phyloP scores from a whole-genome alignment of 2,888 invertebrate genomes.

The Stegophylla sp. region DNA sequence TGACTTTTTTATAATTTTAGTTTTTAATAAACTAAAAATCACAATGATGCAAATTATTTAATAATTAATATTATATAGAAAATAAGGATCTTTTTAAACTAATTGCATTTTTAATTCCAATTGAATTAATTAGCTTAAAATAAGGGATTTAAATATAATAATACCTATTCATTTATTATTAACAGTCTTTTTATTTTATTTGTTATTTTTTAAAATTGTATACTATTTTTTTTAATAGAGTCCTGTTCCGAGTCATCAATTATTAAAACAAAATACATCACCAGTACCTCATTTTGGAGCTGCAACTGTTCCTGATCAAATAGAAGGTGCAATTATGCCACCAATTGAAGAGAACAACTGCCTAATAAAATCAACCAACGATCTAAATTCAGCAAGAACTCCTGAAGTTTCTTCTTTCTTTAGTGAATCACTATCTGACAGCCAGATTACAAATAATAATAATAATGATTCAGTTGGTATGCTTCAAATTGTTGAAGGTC shows the following conservation, averaged over 20 bases:
- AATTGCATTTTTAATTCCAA: too few species aligned
- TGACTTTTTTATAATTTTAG: background rate
- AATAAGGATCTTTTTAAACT: too few species aligned
- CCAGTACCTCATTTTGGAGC: constrained; percentile 13
- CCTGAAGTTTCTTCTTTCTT: background rate
- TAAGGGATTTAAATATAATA: too few species aligned
- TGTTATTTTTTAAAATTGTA: too few species aligned
- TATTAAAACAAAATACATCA: constrained; percentile 35
- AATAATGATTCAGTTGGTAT: background rate
- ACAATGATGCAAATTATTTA: too few species aligned
- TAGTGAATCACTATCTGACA: background rate
- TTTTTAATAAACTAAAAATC: too few species aligned
- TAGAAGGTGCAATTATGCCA: background rate
- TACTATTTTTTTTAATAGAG: constrained; percentile 20
- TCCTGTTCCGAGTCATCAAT: constrained; percentile 27
- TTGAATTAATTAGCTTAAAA: too few species aligned
- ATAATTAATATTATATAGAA: too few species aligned
- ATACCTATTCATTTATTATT: too few species aligned
- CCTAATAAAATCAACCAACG: background rate
- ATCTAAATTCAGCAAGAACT: background rate
- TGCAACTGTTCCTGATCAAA: constrained; percentile 35
- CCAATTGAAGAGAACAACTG: constrained; percentile 7
- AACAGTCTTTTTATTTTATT: too few species aligned
- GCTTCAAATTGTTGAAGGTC: background rate
- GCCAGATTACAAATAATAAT: background rate